Conservation (phyloP, 2,888 invertebrate species). For the Diogma glabrata region DNA sequence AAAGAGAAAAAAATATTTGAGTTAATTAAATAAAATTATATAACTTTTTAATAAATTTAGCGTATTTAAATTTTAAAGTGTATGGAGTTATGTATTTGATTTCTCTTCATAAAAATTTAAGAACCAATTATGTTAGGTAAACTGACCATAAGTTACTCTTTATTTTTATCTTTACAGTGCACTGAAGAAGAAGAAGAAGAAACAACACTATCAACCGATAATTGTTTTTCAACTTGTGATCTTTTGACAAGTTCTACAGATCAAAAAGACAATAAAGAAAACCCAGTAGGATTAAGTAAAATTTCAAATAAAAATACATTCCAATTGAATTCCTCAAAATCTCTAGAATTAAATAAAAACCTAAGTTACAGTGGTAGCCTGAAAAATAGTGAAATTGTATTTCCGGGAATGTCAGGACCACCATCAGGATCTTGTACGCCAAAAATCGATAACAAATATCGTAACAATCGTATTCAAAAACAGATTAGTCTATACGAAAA, state of each 20-base stretch:
- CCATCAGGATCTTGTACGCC: background rate
- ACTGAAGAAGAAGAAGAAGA: conserved; percentile 45
- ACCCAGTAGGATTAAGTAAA: background rate
- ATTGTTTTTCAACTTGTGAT: conserved; percentile 27
- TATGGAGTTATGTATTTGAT: no score
- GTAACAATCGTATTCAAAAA: conserved; percentile 25
- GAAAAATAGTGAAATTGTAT: background rate
- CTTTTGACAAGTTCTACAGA: background rate
- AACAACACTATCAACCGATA: conserved; percentile 44
- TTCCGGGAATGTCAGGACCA: background rate
- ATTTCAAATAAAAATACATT: conserved; percentile 1
- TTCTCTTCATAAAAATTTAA: no score
- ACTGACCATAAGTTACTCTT: no score
- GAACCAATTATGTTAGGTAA: no score
- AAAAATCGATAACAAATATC: conserved; percentile 9
- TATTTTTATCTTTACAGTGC: conserved; percentile 26
- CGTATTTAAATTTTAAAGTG: no score
- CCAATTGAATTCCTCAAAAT: background rate
- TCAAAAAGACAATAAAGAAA: conserved; percentile 2
- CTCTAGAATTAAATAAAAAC: no score
- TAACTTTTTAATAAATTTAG: no score
- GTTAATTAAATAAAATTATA: no score
- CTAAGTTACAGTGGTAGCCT: no score
- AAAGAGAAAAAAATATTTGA: no score
- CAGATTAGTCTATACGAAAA: conserved; percentile 32